phyloP scores from a whole-genome alignment of 2,888 invertebrate genomes.

The Sarcophaga carnaria region DNA sequence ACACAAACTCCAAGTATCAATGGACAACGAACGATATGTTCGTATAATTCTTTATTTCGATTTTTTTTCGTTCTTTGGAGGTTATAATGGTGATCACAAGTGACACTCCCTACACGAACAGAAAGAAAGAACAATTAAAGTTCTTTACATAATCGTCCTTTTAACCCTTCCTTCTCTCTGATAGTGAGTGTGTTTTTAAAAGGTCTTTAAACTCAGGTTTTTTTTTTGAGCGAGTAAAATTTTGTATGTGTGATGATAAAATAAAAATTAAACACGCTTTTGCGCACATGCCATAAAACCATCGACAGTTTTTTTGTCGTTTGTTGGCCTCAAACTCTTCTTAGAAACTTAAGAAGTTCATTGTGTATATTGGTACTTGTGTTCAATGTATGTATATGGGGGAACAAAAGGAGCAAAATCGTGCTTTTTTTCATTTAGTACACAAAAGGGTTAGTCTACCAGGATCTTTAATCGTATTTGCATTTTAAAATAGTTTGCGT shows the following conservation, averaged over 20 bases:
- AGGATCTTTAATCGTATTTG: slow-evolving; percentile 51
- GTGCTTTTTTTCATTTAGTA: neutral
- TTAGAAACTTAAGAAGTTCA: slow-evolving; percentile 59
- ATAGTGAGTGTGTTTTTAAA: slow-evolving; percentile 18
- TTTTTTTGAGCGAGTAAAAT: neutral
- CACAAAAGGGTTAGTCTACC: slow-evolving; percentile 29
- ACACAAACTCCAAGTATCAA: slow-evolving; percentile 32
- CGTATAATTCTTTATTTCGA: neutral
- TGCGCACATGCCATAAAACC: slow-evolving; percentile 65
- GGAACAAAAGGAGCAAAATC: neutral
- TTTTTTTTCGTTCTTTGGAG: neutral
- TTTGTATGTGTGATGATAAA: neutral
- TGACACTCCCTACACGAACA: slow-evolving; percentile 55
- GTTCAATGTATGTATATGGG: too few relatives aligned
- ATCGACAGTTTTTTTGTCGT: slow-evolving; percentile 43
- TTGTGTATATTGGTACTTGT: slow-evolving; percentile 19
- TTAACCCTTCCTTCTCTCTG: slow-evolving; percentile 60
- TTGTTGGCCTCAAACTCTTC: slow-evolving; percentile 54
- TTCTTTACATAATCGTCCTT: slow-evolving; percentile 58
- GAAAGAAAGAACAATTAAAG: slow-evolving; percentile 35
- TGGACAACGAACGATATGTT: slow-evolving; percentile 5
- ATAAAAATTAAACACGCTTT: slow-evolving; percentile 63
- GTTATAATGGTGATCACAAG: slow-evolving; percentile 11
- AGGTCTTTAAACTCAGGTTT: slow-evolving; percentile 60
- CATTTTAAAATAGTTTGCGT: slow-evolving; percentile 43